Evolutionary conservation across 2,888 invertebrate species (phyloP).

Genomic region (Osedax frankpressi): DNA sequence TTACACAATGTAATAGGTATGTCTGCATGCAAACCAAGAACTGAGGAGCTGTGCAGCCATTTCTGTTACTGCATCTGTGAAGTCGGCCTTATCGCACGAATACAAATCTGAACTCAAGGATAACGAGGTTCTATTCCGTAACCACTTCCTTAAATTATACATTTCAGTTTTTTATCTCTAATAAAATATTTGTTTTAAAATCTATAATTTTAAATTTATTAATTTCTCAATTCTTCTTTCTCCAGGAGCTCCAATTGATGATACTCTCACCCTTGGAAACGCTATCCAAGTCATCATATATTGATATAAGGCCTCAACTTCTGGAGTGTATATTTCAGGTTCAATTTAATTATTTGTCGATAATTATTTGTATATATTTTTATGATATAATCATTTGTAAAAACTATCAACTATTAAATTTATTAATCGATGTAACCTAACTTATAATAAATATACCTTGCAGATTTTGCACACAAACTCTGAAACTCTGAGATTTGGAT

Average conservation of each 20-base stretch:
- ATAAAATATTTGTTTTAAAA: background rate
- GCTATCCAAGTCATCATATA: background rate
- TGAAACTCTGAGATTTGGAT: conserved; percentile 79
- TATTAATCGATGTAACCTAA: background rate
- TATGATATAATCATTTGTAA: background rate
- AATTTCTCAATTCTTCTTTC: background rate
- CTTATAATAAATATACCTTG: conserved; percentile 68
- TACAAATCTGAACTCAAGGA: background rate
- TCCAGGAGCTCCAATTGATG: background rate
- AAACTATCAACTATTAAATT: background rate
- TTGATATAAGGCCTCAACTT: background rate
- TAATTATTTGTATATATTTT: background rate
- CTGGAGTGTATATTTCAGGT: background rate
- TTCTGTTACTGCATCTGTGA: background rate
- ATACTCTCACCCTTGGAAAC: background rate
- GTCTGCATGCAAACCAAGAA: background rate
- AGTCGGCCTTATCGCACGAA: background rate
- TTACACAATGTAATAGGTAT: background rate
- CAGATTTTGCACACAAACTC: conserved; percentile 83
- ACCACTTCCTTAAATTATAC: no score
- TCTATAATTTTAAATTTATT: background rate
- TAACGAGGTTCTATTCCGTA: background rate
- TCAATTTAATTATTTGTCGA: background rate
- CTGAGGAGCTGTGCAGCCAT: background rate
- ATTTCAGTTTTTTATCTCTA: background rate